Evolutionary conservation across 2,113 vertebrate species (phyloP).

Genomic region (Hydrochoerus hydrochaeris): DNA sequence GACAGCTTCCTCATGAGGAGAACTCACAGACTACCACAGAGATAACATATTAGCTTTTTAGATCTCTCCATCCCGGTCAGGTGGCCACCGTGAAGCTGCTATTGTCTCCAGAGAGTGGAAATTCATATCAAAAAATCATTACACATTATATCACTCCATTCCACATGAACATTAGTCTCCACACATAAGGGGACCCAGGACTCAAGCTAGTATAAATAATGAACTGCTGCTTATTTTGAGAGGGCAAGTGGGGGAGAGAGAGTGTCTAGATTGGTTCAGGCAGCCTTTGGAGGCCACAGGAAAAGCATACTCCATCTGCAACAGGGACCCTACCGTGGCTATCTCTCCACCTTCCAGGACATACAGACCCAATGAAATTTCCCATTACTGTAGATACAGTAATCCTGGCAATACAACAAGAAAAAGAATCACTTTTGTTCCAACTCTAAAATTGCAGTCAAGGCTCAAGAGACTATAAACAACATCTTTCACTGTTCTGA

Average conservation of each 20-base stretch:
- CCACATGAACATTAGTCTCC: conserved; percentile 84
- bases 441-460: conserved; percentile 89
- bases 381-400: conserved; percentile 85
- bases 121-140: conserved; percentile 86
- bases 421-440: conserved; percentile 87
- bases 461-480: conserved; percentile 91
- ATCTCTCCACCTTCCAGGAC: conserved; percentile 81
- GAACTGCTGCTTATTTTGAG: conserved; percentile 85
- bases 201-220: conserved; percentile 86
- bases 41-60: conserved; percentile 79
- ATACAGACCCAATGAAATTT: conserved; percentile 77
- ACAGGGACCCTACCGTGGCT: not conserved
- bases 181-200: conserved; percentile 83
- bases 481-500: conserved; percentile 92
- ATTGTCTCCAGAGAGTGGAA: conserved; percentile 80
- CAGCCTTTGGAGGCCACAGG: not conserved
- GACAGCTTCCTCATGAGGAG: conserved; percentile 67
- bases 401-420: conserved; percentile 82
- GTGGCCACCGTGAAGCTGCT: conserved; percentile 80
- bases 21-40: conserved; percentile 69
- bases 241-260: conserved; percentile 63
- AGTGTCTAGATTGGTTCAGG: conserved; percentile 52
- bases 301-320: conserved; percentile 60
- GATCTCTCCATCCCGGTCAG: conserved; percentile 80
- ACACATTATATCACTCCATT: conserved; percentile 84